A percentile compares a stretch with the other conserved stretches of the same genome.
phyloP scores from a whole-genome alignment of 1,140 invertebrate species.

The Lasioglossum albipes region DNA sequence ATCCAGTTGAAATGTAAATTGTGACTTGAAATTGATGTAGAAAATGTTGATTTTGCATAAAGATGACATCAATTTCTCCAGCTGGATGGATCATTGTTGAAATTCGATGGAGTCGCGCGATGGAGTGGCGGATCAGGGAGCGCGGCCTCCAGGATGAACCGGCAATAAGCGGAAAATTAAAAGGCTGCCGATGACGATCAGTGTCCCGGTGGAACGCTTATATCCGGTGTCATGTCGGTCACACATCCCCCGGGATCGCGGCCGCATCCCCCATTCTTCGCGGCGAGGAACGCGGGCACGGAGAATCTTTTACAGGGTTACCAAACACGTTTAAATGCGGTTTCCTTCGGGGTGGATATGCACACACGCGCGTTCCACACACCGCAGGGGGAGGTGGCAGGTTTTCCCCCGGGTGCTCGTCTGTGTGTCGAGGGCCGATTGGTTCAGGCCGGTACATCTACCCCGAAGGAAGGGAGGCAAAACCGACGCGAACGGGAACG shows the following conservation, averaged over 20 bases:
- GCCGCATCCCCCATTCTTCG: not conserved
- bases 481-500: conserved; percentile 36
- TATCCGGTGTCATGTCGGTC: not conserved
- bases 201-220: not conserved
- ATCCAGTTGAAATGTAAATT: no score
- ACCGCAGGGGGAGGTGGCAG: not conserved
- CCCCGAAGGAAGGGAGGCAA: conserved; percentile 54
- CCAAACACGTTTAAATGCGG: conserved; percentile 53
- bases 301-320: conserved; percentile 60
- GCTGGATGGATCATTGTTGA: no score
- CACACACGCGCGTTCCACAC: not conserved
- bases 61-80: no score
- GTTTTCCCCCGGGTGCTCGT: not conserved
- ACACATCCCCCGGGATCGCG: not conserved
- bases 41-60: no score
- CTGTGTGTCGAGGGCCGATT: conserved; percentile 38
- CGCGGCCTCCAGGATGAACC: no score
- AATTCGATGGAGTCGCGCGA: no score
- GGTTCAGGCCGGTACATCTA: conserved; percentile 8
- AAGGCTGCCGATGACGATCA: not conserved
- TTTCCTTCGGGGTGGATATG: conserved; percentile 33
- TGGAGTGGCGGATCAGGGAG: no score
- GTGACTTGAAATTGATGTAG: no score
- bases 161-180: conserved; percentile 3
- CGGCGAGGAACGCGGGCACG: not conserved